These are phyloP conservation scores for Xiphophorus hellerii DNA, from an alignment of 2,113 vertebrate species.

Conservation along the genomic window DNA sequence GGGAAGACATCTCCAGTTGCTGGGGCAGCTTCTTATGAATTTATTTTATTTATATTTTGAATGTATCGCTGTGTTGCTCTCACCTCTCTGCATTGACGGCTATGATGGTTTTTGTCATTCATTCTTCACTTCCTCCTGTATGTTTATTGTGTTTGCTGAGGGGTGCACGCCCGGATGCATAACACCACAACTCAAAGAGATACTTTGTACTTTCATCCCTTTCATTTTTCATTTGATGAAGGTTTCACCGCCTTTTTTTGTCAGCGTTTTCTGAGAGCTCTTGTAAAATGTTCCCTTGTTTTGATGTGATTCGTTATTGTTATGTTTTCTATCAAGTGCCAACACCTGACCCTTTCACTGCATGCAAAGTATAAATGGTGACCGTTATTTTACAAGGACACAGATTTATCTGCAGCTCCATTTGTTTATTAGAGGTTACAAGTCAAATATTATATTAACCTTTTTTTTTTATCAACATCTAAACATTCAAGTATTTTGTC, in stretches of 20 bases:
- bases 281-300: slow-evolving; percentile 7
- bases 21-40: slow-evolving; percentile 43
- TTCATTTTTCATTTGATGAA: slow-evolving; percentile 55
- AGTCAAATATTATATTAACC: slow-evolving; percentile 76
- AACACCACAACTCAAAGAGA: slow-evolving; percentile 35
- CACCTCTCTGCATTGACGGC: slow-evolving; percentile 33
- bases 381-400: slow-evolving; percentile 77
- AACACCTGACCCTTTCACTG: slow-evolving; percentile 75
- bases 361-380: slow-evolving; percentile 70
- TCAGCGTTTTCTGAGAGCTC: neutral
- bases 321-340: slow-evolving; percentile 72
- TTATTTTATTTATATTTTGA: slow-evolving; percentile 33
- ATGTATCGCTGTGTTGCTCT: slow-evolving; percentile 33
- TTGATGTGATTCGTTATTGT: slow-evolving; percentile 71
- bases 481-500: slow-evolving; percentile 73
- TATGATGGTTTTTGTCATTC: slow-evolving; percentile 47
- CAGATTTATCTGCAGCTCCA: slow-evolving; percentile 79
- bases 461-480: slow-evolving; percentile 52
- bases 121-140: slow-evolving; percentile 31
- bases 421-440: slow-evolving; percentile 82
- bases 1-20: slow-evolving; percentile 63
- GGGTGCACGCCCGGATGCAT: slow-evolving; percentile 54
- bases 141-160: slow-evolving; percentile 51
- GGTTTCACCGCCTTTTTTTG: slow-evolving; percentile 39
- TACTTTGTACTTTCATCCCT: slow-evolving; percentile 35